Percentiles rank a stretch among this genome's conserved stretches.
Conservation (phyloP, 1,140 invertebrate genomes). For the Nebria ingens region DNA sequence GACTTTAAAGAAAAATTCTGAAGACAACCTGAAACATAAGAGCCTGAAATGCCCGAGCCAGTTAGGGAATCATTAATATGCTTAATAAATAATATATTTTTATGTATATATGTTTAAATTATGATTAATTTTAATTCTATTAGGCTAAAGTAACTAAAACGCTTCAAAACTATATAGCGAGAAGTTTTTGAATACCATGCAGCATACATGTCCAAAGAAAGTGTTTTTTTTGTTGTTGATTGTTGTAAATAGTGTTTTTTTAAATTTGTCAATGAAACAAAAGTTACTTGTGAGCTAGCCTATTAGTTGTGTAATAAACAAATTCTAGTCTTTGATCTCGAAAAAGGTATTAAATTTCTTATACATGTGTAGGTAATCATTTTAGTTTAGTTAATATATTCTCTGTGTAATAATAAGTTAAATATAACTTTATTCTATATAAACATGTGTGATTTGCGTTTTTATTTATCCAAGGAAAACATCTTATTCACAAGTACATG, state of each 20-base stretch:
- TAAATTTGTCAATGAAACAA: no score
- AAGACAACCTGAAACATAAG: neutral
- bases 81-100: neutral
- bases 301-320: conserved; percentile 3
- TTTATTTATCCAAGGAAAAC: no score
- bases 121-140: neutral
- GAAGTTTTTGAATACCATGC: neutral
- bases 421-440: conserved; percentile 4
- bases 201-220: conserved; percentile 1
- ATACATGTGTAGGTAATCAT: neutral
- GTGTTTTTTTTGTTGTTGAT: neutral
- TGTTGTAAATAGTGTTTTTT: neutral
- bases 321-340: conserved; percentile 8
- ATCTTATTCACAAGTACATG: no score
- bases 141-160: neutral
- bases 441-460: neutral
- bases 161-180: neutral
- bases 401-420: neutral
- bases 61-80: neutral
- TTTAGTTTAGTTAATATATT: neutral
- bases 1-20: neutral
- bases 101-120: neutral
- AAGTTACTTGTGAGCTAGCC: neutral
- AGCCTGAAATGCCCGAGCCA: neutral
- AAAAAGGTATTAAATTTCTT: neutral